Evolutionary conservation across 2,113 vertebrate species (phyloP).

Genomic region (Syngnathoides biaculeatus): DNA sequence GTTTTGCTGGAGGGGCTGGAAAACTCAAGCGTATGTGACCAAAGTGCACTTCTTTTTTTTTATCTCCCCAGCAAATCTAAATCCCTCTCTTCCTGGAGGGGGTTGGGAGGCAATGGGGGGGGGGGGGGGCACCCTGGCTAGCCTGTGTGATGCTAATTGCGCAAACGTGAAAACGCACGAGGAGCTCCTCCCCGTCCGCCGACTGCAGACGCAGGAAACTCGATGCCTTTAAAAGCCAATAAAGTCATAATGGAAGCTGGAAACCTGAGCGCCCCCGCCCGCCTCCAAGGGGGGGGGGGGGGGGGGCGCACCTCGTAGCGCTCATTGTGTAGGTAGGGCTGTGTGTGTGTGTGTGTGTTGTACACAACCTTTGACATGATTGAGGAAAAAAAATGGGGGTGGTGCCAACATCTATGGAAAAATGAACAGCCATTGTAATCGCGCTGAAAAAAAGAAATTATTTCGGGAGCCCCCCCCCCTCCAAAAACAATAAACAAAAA

Average conservation of each 20-base stretch:
- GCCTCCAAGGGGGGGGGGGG: conserved; percentile 46
- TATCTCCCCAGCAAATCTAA: conserved; percentile 59
- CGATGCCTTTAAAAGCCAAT: conserved; percentile 73
- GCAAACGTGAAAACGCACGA: conserved; percentile 3
- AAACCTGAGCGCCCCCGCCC: conserved; percentile 48
- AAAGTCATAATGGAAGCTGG: conserved; percentile 72
- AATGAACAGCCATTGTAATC: no score
- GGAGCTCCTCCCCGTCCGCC: conserved; percentile 21
- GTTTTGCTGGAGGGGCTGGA: conserved; percentile 44
- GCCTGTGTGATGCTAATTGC: conserved; percentile 53
- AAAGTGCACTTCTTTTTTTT: conserved; percentile 37
- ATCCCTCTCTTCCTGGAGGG: conserved; percentile 52
- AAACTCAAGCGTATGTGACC: conserved; percentile 40
- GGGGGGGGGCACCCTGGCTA: conserved; percentile 25
- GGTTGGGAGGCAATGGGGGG: conserved; percentile 20
- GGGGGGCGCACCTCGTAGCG: no score
- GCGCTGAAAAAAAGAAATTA: no score
- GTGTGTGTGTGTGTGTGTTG: background rate
- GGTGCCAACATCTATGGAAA: no score
- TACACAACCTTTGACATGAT: background rate
- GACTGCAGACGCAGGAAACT: conserved; percentile 69
- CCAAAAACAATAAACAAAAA: no score
- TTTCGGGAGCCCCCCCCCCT: no score
- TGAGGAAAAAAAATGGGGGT: no score
- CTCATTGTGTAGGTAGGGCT: background rate